These are phyloP conservation scores for Mormyrops attenuatus DNA, from an alignment of 2,797 vertebrate genomes.

Conservation along the genomic window DNA sequence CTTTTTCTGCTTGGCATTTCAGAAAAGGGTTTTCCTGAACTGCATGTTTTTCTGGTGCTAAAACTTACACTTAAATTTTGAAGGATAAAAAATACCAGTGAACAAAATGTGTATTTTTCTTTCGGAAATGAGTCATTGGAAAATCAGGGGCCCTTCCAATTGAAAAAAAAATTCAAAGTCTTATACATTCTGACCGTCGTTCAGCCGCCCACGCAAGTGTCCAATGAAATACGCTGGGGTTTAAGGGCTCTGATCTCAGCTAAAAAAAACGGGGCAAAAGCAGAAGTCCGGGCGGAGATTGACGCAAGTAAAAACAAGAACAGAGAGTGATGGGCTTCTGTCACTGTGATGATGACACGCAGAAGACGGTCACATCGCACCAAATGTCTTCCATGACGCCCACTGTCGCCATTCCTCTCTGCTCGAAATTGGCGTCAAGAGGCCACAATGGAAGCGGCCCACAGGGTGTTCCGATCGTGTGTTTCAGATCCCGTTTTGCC, in stretches of 20 bases:
- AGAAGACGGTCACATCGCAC: neutral
- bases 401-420: neutral
- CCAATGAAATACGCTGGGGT: neutral
- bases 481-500: neutral
- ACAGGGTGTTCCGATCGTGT: neutral
- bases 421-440: neutral
- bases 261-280: neutral
- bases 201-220: neutral
- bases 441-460: neutral
- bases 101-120: neutral
- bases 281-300: neutral
- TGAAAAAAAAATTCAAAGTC: neutral
- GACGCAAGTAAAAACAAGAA: neutral
- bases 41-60: neutral
- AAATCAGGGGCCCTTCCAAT: neutral
- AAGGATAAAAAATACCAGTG: neutral
- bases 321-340: neutral
- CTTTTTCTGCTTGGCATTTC: neutral
- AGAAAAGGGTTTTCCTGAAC: neutral
- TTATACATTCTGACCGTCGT: neutral
- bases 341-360: neutral
- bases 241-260: neutral
- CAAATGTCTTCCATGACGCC: neutral
- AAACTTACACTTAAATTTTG: neutral
- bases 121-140: neutral